phyloP scores from a whole-genome alignment of 2,888 invertebrate genomes.

The Meghimatium bilineatum region DNA sequence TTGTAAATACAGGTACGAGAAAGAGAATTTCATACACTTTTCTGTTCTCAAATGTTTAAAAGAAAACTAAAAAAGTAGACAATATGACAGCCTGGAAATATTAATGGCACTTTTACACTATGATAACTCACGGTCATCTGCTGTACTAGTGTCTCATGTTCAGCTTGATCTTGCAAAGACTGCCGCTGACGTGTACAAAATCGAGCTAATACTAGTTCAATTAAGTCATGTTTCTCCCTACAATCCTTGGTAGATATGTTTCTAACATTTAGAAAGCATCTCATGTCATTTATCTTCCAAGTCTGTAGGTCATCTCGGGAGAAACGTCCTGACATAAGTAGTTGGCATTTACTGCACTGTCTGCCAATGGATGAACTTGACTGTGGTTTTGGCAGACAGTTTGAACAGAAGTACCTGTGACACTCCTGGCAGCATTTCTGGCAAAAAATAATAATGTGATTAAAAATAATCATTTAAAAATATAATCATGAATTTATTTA shows the following conservation, averaged over 20 bases:
- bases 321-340: constrained; percentile 67
- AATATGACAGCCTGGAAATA: not conserved
- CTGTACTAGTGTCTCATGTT: constrained; percentile 58
- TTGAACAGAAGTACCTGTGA: constrained; percentile 66
- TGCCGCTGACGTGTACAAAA: constrained; percentile 52
- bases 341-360: constrained; percentile 70
- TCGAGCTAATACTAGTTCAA: constrained; percentile 68
- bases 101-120: not conserved
- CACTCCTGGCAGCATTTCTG: constrained; percentile 73
- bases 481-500: not conserved
- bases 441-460: constrained; percentile 38
- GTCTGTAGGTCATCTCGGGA: constrained; percentile 64
- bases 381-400: constrained; percentile 59
- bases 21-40: no score
- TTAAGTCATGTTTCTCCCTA: constrained; percentile 74
- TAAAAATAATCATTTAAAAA: not conserved
- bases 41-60: no score
- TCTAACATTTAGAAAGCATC: constrained; percentile 66
- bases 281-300: constrained; percentile 73
- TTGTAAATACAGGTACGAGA: no score
- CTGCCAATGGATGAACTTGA: constrained; percentile 46
- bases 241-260: constrained; percentile 71
- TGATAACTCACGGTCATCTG: constrained; percentile 60
- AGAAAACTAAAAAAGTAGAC: not conserved
- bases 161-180: constrained; percentile 53